phyloP scores from a whole-genome alignment of 1,140 invertebrate species.

The Euborellia annulipes region DNA sequence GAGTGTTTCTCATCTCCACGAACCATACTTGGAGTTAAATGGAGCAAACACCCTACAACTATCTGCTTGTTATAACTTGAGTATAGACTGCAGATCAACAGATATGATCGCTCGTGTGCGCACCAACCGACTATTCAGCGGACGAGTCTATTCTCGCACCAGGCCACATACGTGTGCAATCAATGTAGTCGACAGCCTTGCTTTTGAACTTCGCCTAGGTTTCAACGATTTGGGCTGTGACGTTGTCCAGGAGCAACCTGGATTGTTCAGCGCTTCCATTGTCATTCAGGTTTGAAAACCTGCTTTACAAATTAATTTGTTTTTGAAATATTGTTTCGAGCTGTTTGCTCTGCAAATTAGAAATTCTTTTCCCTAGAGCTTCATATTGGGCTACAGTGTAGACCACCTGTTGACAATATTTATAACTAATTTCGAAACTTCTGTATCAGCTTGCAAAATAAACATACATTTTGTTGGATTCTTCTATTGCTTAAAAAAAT shows the following conservation, averaged over 20 bases:
- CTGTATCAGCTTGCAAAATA: no score
- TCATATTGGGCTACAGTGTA: no score
- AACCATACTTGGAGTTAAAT: conserved; percentile 31
- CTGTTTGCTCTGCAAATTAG: no score
- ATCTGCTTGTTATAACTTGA: conserved; percentile 34
- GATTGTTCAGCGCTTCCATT: conserved; percentile 27
- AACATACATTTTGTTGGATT: no score
- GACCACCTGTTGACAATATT: no score
- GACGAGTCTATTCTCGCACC: conserved; percentile 34
- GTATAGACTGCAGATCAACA: conserved; percentile 30
- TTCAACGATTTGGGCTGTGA: conserved; percentile 30
- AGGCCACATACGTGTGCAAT: conserved; percentile 33
- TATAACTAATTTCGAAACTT: no score
- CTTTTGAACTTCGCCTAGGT: conserved; percentile 27
- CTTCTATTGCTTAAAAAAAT: no score
- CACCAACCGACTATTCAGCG: conserved; percentile 36
- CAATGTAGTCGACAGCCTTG: conserved; percentile 27
- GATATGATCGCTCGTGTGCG: conserved; percentile 33
- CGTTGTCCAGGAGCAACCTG: conserved; percentile 27
- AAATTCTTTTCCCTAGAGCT: no score
- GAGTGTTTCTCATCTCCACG: conserved; percentile 28
- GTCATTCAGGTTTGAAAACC: conserved; percentile 21
- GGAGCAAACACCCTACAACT: conserved; percentile 33
- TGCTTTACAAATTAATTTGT: no score
- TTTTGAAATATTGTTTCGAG: no score